A percentile compares a stretch with the other conserved stretches of the same genome.
phyloP scores from a whole-genome alignment of 37 sponge, comb jelly and placozoan genomes.

The Tethya wilhelma region DNA sequence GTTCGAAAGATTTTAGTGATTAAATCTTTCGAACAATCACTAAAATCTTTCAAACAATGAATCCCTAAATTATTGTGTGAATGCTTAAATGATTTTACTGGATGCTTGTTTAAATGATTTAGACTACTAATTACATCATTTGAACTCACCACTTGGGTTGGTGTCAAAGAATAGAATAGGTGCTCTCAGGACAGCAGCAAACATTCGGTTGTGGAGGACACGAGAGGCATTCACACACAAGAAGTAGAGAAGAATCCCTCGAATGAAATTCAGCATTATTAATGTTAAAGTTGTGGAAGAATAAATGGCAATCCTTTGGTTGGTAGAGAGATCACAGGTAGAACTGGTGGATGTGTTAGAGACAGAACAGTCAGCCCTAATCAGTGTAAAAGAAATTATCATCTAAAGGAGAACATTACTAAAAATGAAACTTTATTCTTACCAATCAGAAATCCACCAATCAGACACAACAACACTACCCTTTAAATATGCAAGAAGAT shows the following conservation, averaged over 20 bases:
- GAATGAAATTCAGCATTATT: slow-evolving; percentile 22
- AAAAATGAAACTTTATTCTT: slow-evolving; percentile 1
- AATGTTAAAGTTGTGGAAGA: slow-evolving; percentile 14
- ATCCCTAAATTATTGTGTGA: too few relatives aligned
- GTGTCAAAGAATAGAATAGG: slow-evolving; percentile 79
- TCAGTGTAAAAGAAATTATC: too few relatives aligned
- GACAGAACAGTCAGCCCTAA: slow-evolving; percentile 52
- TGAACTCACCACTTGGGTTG: slow-evolving; percentile 75
- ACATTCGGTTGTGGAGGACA: slow-evolving; percentile 60
- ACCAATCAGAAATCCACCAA: slow-evolving; percentile 82
- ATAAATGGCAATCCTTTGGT: slow-evolving; percentile 51
- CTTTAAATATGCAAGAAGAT: neutral
- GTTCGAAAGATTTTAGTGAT: too few relatives aligned
- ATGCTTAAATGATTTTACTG: too few relatives aligned
- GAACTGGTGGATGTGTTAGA: too few relatives aligned
- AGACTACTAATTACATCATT: too few relatives aligned
- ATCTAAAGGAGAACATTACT: neutral
- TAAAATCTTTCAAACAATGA: too few relatives aligned
- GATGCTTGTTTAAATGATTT: too few relatives aligned
- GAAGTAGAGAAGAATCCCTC: slow-evolving; percentile 33
- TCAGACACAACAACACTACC: slow-evolving; percentile 58
- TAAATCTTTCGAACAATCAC: too few relatives aligned
- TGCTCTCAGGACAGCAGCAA: slow-evolving; percentile 54
- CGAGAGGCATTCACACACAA: slow-evolving; percentile 51
- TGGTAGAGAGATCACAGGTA: slow-evolving; percentile 10